Percentiles rank a stretch among this genome's conserved stretches.
phyloP scores from a whole-genome alignment of 2,797 vertebrate species.

The Chloroceryle inda region DNA sequence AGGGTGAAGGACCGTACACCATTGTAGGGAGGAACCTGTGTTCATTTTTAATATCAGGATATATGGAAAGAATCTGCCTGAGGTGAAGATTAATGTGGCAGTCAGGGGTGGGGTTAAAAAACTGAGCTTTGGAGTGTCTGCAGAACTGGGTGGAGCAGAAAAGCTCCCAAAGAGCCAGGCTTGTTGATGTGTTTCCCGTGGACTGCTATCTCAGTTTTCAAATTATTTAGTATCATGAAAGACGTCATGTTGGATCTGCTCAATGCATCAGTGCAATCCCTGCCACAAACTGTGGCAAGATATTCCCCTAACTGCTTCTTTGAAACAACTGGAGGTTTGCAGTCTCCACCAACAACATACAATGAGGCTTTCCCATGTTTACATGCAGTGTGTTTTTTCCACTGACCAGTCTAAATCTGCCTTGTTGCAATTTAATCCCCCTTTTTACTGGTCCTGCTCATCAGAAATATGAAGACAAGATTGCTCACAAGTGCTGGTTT shows the following conservation, averaged over 20 bases:
- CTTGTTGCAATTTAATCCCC: neutral
- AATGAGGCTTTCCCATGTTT: neutral
- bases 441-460: neutral
- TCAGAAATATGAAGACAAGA: neutral
- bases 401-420: neutral
- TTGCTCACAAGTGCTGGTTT: neutral
- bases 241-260: neutral
- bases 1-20: neutral
- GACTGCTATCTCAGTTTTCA: neutral
- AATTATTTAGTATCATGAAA: neutral
- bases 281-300: neutral
- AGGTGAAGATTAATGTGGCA: neutral
- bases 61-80: neutral
- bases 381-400: neutral
- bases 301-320: neutral
- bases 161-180: neutral
- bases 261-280: neutral
- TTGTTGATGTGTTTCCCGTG: neutral
- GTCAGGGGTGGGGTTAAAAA: neutral
- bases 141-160: neutral
- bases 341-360: neutral
- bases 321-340: neutral
- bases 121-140: neutral
- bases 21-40: neutral
- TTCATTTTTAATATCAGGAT: neutral